These are phyloP conservation scores for Hoplodrina blanda DNA, from an alignment of 2,888 invertebrate genomes.

Conservation along the genomic window DNA sequence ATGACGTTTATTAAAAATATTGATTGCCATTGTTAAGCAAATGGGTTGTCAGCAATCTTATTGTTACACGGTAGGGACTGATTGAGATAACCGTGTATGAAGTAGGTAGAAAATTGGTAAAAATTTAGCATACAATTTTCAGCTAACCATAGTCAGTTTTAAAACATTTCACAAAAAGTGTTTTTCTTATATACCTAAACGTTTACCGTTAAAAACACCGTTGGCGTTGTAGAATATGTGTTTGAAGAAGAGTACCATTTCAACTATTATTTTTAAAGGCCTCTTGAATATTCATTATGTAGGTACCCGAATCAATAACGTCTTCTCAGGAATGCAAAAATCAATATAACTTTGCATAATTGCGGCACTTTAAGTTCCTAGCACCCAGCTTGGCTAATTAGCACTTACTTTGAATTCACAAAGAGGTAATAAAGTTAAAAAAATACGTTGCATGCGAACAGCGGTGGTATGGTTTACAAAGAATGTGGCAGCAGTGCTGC, in stretches of 20 bases:
- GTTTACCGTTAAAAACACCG: not conserved
- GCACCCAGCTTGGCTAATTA: constrained; percentile 46
- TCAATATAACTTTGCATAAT: constrained; percentile 57
- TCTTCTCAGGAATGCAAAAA: constrained; percentile 50
- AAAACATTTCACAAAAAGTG: not conserved
- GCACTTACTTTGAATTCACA: constrained; percentile 46
- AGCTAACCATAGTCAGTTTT: not conserved
- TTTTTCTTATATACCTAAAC: not conserved
- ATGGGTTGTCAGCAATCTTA: constrained; percentile 39
- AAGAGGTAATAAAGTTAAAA: constrained; percentile 44
- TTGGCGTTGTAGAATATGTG: not conserved
- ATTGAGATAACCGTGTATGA: constrained; percentile 1
- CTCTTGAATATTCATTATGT: constrained; percentile 43
- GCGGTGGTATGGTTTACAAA: constrained; percentile 35
- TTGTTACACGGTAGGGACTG: constrained; percentile 11
- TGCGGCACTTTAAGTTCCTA: constrained; percentile 32
- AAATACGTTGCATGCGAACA: constrained; percentile 45
- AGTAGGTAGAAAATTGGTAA: not conserved
- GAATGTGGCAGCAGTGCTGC: constrained; percentile 3
- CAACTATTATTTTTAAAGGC: constrained; percentile 19
- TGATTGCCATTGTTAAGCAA: constrained; percentile 40
- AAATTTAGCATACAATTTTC: not conserved
- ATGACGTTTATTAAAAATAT: constrained; percentile 64
- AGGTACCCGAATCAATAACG: constrained; percentile 44
- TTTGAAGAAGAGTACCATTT: constrained; percentile 28